Percentiles rank a stretch among this genome's conserved stretches.
Evolutionary conservation across 1,140 invertebrate species (phyloP).

Genomic region (Nymphalis io): DNA sequence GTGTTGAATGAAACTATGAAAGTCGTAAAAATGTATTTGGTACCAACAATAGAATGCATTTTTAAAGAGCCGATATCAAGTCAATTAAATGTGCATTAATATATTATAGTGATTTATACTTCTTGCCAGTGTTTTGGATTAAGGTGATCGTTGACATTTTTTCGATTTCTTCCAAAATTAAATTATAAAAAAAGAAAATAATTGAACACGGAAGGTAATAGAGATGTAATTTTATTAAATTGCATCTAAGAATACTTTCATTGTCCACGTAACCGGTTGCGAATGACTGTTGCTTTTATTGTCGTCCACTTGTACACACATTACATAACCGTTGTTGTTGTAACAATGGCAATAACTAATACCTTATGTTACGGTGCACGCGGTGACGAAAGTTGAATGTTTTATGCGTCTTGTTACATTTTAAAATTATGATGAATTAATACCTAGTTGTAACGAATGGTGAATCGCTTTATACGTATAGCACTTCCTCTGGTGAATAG

Average conservation of each 20-base stretch:
- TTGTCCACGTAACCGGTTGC: conserved; percentile 40
- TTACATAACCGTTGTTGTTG: conserved; percentile 40
- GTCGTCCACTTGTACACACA: conserved; percentile 29
- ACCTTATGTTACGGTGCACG: neutral
- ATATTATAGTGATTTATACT: too few species aligned
- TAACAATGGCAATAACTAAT: conserved; percentile 36
- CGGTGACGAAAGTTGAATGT: neutral
- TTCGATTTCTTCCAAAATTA: neutral
- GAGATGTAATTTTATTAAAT: conserved; percentile 40
- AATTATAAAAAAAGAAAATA: neutral
- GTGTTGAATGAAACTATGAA: too few species aligned
- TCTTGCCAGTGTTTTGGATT: too few species aligned
- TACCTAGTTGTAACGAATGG: neutral
- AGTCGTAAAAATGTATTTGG: neutral
- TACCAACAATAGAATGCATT: neutral
- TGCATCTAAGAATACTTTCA: conserved; percentile 47
- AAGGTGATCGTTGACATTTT: too few species aligned
- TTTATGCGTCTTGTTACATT: neutral
- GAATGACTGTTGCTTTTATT: conserved; percentile 25
- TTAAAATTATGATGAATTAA: too few species aligned
- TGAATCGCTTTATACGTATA: neutral
- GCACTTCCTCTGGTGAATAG: neutral
- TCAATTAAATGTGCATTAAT: too few species aligned
- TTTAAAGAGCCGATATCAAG: too few species aligned
- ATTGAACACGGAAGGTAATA: conserved; percentile 6